Evolutionary conservation across 2,113 vertebrate species (phyloP).

Genomic region (Synodontis membranacea): DNA sequence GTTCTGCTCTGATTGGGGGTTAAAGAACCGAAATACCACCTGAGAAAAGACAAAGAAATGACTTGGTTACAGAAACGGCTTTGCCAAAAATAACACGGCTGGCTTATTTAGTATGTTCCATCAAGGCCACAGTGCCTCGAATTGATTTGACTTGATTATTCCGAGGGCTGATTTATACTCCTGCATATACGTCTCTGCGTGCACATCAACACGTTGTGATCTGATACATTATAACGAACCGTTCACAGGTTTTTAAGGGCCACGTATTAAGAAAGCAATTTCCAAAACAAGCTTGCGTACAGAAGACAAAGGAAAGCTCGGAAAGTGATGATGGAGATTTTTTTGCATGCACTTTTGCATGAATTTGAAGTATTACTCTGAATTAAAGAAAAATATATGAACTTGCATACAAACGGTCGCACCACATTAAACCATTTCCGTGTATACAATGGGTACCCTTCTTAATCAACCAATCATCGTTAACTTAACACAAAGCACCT

Average conservation of each 20-base stretch:
- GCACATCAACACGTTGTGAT: too few species aligned
- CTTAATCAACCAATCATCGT: neutral
- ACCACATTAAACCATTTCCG: neutral
- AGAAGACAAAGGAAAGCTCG: neutral
- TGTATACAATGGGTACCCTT: too few species aligned
- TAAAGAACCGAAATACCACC: conserved; percentile 98
- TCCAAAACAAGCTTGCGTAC: neutral
- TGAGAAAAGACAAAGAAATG: conserved; percentile 54
- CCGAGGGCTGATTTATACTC: neutral
- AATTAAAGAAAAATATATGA: neutral
- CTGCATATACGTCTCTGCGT: neutral
- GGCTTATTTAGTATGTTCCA: neutral
- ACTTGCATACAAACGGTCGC: neutral
- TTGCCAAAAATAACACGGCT: neutral
- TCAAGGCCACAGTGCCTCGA: neutral
- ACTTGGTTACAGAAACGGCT: too few species aligned
- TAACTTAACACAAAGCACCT: neutral
- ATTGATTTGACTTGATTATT: neutral
- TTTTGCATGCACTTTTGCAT: neutral
- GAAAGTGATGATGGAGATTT: neutral
- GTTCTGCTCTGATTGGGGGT: conserved; percentile 92
- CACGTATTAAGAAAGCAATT: neutral
- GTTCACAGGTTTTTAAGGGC: neutral
- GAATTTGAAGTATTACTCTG: neutral
- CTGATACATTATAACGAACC: neutral